Conservation (phyloP, 1,140 invertebrate genomes). For the Ephestia elutella region DNA sequence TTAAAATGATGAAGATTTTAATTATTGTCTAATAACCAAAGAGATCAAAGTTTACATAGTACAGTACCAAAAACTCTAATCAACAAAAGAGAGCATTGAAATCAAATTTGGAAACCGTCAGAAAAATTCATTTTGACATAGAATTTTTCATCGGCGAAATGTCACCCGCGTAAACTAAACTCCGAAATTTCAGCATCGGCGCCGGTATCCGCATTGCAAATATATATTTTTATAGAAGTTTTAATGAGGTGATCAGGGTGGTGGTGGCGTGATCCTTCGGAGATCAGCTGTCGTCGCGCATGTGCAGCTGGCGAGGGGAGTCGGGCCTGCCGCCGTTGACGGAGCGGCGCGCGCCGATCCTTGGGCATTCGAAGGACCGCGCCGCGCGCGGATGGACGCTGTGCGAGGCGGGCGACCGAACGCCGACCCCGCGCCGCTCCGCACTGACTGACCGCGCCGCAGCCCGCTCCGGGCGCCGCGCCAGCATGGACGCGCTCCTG, state of each 20-base stretch:
- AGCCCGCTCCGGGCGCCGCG: slow-evolving; percentile 50
- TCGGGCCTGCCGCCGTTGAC: slow-evolving; percentile 45
- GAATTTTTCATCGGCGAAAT: background rate
- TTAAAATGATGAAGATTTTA: too few relatives aligned
- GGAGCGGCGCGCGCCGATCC: slow-evolving; percentile 33
- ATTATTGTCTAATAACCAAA: background rate
- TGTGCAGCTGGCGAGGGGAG: slow-evolving; percentile 64
- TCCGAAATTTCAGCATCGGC: slow-evolving; percentile 4
- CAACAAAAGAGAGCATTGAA: background rate
- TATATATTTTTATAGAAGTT: slow-evolving; percentile 33
- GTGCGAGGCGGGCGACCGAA: slow-evolving; percentile 19
- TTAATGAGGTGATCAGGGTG: slow-evolving; percentile 21
- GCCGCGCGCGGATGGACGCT: slow-evolving; percentile 34
- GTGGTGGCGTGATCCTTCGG: slow-evolving; percentile 32
- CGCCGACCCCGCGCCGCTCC: slow-evolving; percentile 19
- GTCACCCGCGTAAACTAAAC: slow-evolving; percentile 7
- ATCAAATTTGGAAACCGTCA: background rate
- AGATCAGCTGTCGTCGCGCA: slow-evolving; percentile 69
- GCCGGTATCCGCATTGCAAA: slow-evolving; percentile 14
- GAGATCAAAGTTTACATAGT: background rate
- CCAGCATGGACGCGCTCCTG: slow-evolving; percentile 74
- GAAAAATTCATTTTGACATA: background rate
- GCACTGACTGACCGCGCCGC: slow-evolving; percentile 35
- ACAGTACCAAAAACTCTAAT: too few relatives aligned
- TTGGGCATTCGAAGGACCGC: slow-evolving; percentile 48